Base-by-base conservation (phyloP, 2,113 vertebrate genomes). In the Varanus salvator region DNA sequence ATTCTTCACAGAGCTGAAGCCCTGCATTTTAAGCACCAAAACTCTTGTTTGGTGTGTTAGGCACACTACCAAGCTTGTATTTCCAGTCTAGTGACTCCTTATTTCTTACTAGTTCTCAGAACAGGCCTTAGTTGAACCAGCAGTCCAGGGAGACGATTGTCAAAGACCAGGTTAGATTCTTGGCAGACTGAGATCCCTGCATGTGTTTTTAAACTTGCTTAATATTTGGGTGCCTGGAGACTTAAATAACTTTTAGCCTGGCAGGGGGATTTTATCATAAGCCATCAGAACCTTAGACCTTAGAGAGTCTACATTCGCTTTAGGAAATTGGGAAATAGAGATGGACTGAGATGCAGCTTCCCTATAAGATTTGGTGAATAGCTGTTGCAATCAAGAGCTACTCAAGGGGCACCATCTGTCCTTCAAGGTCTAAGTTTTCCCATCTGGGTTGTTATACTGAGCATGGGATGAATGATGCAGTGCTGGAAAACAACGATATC, bases 11-110 rank as follows among this genome's bases (percentile, higher is more conserved):
- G 15, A 57, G 68, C 9, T 69, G 57, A 84, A 25, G 14, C 60
- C 23, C 25, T 71, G 60, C 19, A 29, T 78, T 15, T 44, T 19
- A 38, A 52, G 11, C 31, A 50, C 74, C 50, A 38, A 44, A 34
- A 89, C 29, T 77, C 44, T 64, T 76, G 27, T 27, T 84, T 68
- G 21, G 25, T 85, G 48, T 48, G 48, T 8, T 57, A 57, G n/a
- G 29, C n/a, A 85, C n/a, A 57, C 54, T 68, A 60, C 15, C 78
- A 9, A 80, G 80, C 50, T 44, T 66, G 76, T 77, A 44, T 90
- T 90, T 72, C 83, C 82, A 78, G 74, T 85, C 57, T 77, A 77
- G 44, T 77, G 44, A 29, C 82, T 68, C 60, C 1, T 77, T 89
- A 29, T 84, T 84, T 76, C 71, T 89, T 76, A 29, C 72, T n/a